Evolutionary conservation across 2,888 invertebrate genomes (phyloP), one percentile per base, ranked within the genome.

Genomic region (Tinea semifulvella): DNA sequence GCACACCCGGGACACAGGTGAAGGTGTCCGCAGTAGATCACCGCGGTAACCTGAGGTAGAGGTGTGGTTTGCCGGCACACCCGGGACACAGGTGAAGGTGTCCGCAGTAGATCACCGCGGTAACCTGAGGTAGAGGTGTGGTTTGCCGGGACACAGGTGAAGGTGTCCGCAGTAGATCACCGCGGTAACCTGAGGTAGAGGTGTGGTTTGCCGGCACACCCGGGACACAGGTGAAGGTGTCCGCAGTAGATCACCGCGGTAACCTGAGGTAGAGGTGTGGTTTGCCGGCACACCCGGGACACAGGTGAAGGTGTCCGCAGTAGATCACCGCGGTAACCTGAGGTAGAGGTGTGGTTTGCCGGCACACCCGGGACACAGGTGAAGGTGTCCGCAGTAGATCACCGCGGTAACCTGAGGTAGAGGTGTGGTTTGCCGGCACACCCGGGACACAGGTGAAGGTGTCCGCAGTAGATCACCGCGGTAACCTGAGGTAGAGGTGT

Each of bases 291-390:
- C 99, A 99, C 35, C 96, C 97, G 11, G 98, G 98, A 68, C 99
- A 99, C 27, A 94, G 92, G 70, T 99, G 98, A 22, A 22, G 22
- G 5, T 22, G 8, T 22, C 11, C 31, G 11, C 11, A 5, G 14
- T 4, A 42, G 6, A 8, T 14, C 18, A 36, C 68, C 67, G 31
- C 0, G 77, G 76, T 51, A 79, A 61, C 1, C 77, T 61, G 53
- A 77, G 79, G 61, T 76, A 80, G 46, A 77, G 66, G 28, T 68
- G 68, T 3, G 80, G 80, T 0, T 75, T 86, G 2, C 91, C 88
- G n/a, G 94, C 89, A 76, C 99, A 99, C 35, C 96, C 97, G 11
- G 98, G 98, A 68, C 99, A 99, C 27, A 94, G 92, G 70, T 99
- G 98, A 22, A 22, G 22, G 5, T 22, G 8, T 22, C 11, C 31